Evolutionary conservation across 2,888 invertebrate species (phyloP), one percentile per base, ranked within the genome.

Genomic region (Abrostola tripartita): DNA sequence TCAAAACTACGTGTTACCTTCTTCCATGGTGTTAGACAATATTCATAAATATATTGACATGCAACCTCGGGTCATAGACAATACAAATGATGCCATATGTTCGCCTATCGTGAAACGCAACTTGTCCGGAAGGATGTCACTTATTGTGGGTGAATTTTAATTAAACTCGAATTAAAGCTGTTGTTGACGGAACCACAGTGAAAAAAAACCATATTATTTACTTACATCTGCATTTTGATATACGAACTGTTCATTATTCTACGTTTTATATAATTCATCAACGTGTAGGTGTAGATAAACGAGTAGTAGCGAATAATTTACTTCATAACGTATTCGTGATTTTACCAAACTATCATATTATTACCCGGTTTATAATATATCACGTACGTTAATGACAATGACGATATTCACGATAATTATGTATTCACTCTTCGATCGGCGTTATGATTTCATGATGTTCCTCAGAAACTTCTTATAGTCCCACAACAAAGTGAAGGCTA

Each of bases 151-250:
- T 79, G 76, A 78, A 81, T 84, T 89, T 87, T 86, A 89, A 88
- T 88, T 87, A 87, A 88, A 88, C 81, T 72, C 76, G 81, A 86
- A 85, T 87, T 84, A 81, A 85, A 85, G 78, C 82, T 79, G 77
- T 75, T 81, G 79, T 82, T 83, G 78, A 76, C 82, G 71, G 64
- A 78, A 73, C 75, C 76, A 56, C 70, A 62, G 56, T 60, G 59
- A 72, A 70, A 69, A 69, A 57, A 62, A 61, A 72, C 61, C 56
- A 52, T 59, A 65, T 73, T 72, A 71, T 68, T 68, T 61, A 61
- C 57, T 52, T 52, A 51, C 61, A 74, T 63, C 53, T 71, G 61
- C 62, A 54, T 67, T 68, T 60, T 52, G 52, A 68, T 68, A 37
- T 54, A 56, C 38, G 42, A 61, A 41, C 57, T 47, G 47, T 64